Base-by-base conservation (phyloP, 2,113 vertebrate genomes). In the Amia ocellicauda region DNA sequence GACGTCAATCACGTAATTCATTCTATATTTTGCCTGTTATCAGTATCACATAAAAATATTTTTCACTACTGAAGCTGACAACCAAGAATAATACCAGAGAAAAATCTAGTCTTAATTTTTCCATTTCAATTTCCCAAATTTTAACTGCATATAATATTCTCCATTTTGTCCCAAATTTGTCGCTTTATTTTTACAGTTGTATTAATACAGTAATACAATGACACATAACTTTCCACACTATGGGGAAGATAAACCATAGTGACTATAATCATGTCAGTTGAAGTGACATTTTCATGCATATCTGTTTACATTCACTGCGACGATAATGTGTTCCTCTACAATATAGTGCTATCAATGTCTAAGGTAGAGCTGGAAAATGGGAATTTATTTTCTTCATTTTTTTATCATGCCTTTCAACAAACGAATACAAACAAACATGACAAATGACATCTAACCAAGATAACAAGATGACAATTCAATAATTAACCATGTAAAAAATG, bases 281-380 rank as follows among this genome's bases (percentile, higher is more conserved):
- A 86, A 74, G n/a, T n/a, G 83, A 80, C 74, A 85, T 85, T 89
- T 54, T 87, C 82, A 77, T 82, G 82, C 88, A n/a, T n/a, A n/a
- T n/a, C 84, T 88, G 86, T 89, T 89, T 89, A 88, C 83, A 79
- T 79, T n/a, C n/a, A n/a, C n/a, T 85, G 82, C 79, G 79, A 84
- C 77, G 83, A n/a, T n/a, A n/a, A 85, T 82, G 72, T 69, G 71
- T 78, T 83, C 71, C 80, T 83, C 68, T 85, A 74, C 73, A 79
- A 72, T 69, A 69, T 58, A 78, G 77, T 65, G 78, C 79, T 85
- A 79, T 83, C 83, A 85, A 81, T 78, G 78, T 84, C 74, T 67
- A 83, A 82, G 82, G 5, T 36, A 47, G n/a, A 47, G n/a, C n/a
- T 16, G 24, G 3, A 54, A 27, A 24, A 54, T 23, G 22, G 51